Evolutionary conservation across 53 echinoderm and acorn worm genomes (phyloP).

Genomic region (Holothuria scabra): DNA sequence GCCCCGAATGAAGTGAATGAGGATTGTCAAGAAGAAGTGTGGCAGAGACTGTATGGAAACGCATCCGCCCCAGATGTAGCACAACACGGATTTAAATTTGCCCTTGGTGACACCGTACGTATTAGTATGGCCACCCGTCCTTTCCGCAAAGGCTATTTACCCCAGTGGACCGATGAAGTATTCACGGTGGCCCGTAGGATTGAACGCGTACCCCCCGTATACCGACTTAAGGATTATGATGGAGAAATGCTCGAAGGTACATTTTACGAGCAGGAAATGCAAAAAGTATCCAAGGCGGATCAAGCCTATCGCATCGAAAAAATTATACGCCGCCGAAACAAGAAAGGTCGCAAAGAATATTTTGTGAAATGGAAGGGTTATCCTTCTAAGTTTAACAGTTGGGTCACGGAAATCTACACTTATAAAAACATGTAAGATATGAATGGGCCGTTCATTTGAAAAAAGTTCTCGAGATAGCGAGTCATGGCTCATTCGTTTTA

Average conservation of each 20-base stretch:
- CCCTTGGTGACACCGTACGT: neutral
- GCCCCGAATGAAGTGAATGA: conserved; percentile 31
- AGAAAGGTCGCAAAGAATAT: conserved; percentile 14
- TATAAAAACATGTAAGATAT: neutral
- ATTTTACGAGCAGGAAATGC: conserved; percentile 40
- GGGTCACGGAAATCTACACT: neutral
- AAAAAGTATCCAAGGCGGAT: conserved; percentile 23
- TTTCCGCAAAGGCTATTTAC: conserved; percentile 53
- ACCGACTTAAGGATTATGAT: conserved; percentile 34
- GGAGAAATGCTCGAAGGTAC: neutral
- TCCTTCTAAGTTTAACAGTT: conserved; percentile 1
- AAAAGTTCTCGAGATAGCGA: neutral
- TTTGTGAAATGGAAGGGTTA: conserved; percentile 27
- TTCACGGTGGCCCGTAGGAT: conserved; percentile 20
- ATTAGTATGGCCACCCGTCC: conserved; percentile 36
- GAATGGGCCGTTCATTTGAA: neutral
- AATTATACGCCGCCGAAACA: conserved; percentile 6
- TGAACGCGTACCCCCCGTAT: neutral
- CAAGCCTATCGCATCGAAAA: conserved; percentile 34
- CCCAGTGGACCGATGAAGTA: conserved; percentile 54
- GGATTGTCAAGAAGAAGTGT: conserved; percentile 29
- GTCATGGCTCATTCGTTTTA: conserved; percentile 9
- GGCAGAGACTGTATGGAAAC: conserved; percentile 39
- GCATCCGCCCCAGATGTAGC: neutral
- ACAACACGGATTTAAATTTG: neutral